These are phyloP conservation scores for Sarcophaga caerulescens DNA, from an alignment of 2,888 invertebrate species.

Conservation along the genomic window DNA sequence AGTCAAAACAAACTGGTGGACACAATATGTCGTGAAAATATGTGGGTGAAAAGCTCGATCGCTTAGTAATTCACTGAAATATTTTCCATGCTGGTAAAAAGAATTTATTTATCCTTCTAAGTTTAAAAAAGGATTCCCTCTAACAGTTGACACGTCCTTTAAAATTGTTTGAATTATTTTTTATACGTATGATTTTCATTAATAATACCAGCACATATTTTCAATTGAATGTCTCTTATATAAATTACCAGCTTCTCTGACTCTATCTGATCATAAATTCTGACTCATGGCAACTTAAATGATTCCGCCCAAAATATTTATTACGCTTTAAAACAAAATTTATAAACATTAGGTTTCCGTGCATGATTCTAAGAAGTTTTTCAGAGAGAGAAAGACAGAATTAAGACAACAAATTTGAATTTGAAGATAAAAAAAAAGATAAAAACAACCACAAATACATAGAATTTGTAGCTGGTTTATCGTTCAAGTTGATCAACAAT, in stretches of 20 bases:
- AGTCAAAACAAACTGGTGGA: no score
- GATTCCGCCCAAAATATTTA: neutral
- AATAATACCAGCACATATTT: neutral
- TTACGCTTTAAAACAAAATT: neutral
- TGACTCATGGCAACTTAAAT: neutral
- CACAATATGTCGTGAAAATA: no score
- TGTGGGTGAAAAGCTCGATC: no score
- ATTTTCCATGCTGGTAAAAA: no score
- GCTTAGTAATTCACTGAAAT: no score
- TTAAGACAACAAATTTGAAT: conserved; percentile 1
- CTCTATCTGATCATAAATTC: neutral
- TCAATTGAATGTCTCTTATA: neutral
- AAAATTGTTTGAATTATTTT: no score
- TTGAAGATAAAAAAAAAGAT: neutral
- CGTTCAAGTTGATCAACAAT: conserved; percentile 11
- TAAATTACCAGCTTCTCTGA: neutral
- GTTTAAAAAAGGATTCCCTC: no score
- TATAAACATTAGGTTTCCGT: neutral
- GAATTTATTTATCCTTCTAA: no score
- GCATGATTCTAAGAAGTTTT: neutral
- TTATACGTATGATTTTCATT: no score
- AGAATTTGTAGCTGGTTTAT: conserved; percentile 2
- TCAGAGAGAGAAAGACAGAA: neutral
- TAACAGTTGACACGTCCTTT: no score
- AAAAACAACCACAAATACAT: neutral